Conservation (phyloP, 2,888 invertebrate species). For the Lasioglossum villosulum region DNA sequence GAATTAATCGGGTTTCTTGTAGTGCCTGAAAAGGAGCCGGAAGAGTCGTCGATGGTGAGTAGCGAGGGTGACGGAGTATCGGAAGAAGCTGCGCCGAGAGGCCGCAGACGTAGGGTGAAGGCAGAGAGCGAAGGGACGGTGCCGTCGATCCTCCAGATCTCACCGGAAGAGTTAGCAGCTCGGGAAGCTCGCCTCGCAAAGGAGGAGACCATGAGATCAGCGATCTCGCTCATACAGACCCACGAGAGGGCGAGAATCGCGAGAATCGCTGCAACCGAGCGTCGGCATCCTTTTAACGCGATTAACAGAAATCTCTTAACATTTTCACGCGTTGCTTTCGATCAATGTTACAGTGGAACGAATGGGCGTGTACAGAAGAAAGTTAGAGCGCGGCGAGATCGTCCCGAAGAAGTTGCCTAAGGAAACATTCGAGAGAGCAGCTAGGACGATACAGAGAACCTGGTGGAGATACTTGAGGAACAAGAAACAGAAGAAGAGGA, state of each 20-base stretch:
- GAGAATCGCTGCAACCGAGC: constrained; percentile 62
- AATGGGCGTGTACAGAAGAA: constrained; percentile 60
- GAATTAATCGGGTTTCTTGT: not conserved
- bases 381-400: constrained; percentile 57
- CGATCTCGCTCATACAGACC: constrained; percentile 74
- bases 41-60: not conserved
- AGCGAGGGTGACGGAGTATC: not conserved
- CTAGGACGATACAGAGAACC: constrained; percentile 82
- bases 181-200: constrained; percentile 52
- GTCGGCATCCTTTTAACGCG: constrained; percentile 29
- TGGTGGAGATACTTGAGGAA: constrained; percentile 85
- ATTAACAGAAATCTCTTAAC: not conserved
- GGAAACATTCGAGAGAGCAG: constrained; percentile 71
- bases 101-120: constrained; percentile 41
- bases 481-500: constrained; percentile 83
- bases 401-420: constrained; percentile 52
- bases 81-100: constrained; percentile 1
- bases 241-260: constrained; percentile 77
- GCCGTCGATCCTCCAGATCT: constrained; percentile 26
- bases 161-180: constrained; percentile 60
- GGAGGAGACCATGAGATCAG: constrained; percentile 46
- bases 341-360: constrained; percentile 53
- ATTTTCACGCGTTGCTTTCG: not conserved
- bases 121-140: not conserved
- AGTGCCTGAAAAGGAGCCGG: not conserved